phyloP scores from a whole-genome alignment of 2,797 vertebrate genomes.

The Macropus fuliginosus region DNA sequence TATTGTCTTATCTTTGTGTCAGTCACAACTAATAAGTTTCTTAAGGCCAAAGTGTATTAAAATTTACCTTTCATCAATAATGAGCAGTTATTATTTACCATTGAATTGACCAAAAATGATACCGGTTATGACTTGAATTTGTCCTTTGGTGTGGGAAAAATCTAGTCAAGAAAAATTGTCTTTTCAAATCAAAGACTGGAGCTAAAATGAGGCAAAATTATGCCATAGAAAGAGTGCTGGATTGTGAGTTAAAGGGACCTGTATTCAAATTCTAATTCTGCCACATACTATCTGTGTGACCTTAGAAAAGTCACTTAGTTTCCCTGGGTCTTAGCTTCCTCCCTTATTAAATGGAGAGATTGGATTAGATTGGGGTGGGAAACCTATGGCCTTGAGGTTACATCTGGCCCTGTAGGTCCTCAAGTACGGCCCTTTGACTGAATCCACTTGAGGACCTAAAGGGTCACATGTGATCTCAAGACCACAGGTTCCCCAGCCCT shows the following conservation, averaged over 20 bases:
- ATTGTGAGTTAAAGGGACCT: not conserved
- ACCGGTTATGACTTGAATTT: not conserved
- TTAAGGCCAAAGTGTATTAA: not conserved
- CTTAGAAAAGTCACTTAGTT: not conserved
- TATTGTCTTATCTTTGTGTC: not conserved
- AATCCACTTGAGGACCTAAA: too few species aligned
- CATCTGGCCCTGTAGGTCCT: too few species aligned
- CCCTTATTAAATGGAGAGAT: not conserved
- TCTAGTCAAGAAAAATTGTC: not conserved
- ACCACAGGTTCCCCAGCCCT: not conserved
- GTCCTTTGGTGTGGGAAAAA: slow-evolving; percentile 5
- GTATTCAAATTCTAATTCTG: not conserved
- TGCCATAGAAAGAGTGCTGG: not conserved
- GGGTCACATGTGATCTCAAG: too few species aligned
- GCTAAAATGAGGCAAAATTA: not conserved
- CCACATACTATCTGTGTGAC: not conserved
- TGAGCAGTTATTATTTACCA: not conserved
- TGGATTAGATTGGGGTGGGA: not conserved
- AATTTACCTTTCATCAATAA: slow-evolving; percentile 15
- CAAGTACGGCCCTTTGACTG: too few species aligned
- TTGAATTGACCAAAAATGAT: not conserved
- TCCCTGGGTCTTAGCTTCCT: not conserved
- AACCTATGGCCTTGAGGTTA: too few species aligned
- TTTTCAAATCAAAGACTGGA: not conserved
- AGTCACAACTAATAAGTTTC: not conserved